A percentile compares a stretch with the other conserved stretches of the same genome.
These are phyloP conservation scores for Calycopis cecrops DNA, from an alignment of 1,140 invertebrate genomes.

Conservation along the genomic window DNA sequence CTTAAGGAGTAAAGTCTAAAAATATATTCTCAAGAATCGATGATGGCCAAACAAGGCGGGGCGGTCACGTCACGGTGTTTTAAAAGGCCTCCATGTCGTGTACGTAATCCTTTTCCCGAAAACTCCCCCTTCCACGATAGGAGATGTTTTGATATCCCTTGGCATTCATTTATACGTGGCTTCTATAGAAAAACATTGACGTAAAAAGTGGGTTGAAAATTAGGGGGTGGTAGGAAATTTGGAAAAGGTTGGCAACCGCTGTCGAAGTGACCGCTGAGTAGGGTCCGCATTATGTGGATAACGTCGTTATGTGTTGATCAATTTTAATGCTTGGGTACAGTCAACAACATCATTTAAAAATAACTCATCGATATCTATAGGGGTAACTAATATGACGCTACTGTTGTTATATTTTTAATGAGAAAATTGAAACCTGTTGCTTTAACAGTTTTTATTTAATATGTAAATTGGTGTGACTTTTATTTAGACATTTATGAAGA, in stretches of 20 bases:
- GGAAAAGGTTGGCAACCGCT: constrained; percentile 60
- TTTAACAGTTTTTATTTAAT: no score
- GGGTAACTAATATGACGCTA: no score
- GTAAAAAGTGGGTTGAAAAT: constrained; percentile 69
- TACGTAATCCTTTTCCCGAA: constrained; percentile 60
- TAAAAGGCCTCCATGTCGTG: constrained; percentile 40
- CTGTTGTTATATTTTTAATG: no score
- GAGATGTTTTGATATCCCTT: constrained; percentile 69
- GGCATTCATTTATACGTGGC: constrained; percentile 57
- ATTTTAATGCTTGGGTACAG: constrained; percentile 56
- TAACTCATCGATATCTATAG: not conserved
- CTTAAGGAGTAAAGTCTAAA: no score
- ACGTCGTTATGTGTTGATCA: constrained; percentile 73
- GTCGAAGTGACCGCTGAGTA: constrained; percentile 73
- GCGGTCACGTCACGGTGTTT: constrained; percentile 36
- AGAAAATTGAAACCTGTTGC: no score
- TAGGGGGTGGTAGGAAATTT: constrained; percentile 41
- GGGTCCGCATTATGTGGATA: constrained; percentile 70
- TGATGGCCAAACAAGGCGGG: constrained; percentile 37
- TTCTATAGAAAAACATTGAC: constrained; percentile 72
- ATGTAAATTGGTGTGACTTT: no score
- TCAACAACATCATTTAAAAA: constrained; percentile 4
- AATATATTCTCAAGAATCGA: constrained; percentile 4
- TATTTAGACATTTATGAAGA: no score
- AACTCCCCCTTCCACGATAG: constrained; percentile 52